A percentile compares a stretch with the other conserved stretches of the same genome.
These are phyloP conservation scores for Melanotus villosus DNA, from an alignment of 2,888 invertebrate genomes.

Conservation along the genomic window DNA sequence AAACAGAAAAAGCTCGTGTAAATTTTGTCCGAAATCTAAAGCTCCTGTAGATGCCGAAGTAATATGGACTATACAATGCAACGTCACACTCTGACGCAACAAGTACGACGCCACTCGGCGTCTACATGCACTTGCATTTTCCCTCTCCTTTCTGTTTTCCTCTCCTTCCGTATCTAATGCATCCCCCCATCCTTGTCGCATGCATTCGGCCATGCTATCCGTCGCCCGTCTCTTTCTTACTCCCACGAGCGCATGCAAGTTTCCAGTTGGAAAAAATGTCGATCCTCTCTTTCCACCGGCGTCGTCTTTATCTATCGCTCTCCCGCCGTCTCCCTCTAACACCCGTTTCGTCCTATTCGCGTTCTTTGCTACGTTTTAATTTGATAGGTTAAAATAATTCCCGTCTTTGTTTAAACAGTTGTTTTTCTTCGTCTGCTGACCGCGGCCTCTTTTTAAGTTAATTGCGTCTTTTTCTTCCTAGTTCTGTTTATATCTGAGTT, in stretches of 20 bases:
- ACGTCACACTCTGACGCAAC: conserved; percentile 69
- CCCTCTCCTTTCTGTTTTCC: conserved; percentile 61
- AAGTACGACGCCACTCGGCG: conserved; percentile 70
- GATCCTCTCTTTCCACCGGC: conserved; percentile 33
- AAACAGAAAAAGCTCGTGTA: conserved; percentile 34
- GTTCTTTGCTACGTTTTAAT: conserved; percentile 67
- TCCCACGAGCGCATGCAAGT: conserved; percentile 46
- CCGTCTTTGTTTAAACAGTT: conserved; percentile 59
- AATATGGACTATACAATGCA: conserved; percentile 54
- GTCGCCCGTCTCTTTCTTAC: conserved; percentile 48
- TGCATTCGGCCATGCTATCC: conserved; percentile 59
- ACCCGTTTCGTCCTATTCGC: conserved; percentile 59
- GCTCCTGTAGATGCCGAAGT: conserved; percentile 45
- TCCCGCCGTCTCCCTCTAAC: conserved; percentile 51
- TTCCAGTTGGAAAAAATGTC: conserved; percentile 40
- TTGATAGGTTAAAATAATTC: conserved; percentile 64
- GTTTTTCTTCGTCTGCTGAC: conserved; percentile 63
- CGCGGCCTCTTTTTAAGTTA: conserved; percentile 58
- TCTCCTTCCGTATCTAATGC: conserved; percentile 57
- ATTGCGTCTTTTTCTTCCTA: conserved; percentile 54
- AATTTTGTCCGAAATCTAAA: conserved; percentile 46
- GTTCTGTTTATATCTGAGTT: conserved; percentile 51
- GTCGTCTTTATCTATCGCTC: conserved; percentile 39
- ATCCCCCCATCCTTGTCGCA: conserved; percentile 54
- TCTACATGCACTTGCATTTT: conserved; percentile 69